Evolutionary conservation across 2,113 vertebrate species (phyloP), one percentile per base, ranked within the genome.

Genomic region (Emydura subglobosa): DNA sequence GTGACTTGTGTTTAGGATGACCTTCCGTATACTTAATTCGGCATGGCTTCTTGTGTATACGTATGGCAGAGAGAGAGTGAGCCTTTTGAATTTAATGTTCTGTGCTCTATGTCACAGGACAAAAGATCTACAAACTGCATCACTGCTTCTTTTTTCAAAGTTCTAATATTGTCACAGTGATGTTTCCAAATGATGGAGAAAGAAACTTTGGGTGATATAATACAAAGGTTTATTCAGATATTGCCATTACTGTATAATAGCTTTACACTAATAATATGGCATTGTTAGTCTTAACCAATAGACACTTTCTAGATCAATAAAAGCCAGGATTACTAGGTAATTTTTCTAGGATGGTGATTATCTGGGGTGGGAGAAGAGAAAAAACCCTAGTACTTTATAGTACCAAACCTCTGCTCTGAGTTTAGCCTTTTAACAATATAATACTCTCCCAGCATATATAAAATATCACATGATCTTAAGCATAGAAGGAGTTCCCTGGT

Each of bases 341-440:
- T 80, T 87, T 91, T 53, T 57, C 0, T 0, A 25, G 76, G 72
- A 42, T 68, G 5, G 44, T 57, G 39, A n/a, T 92, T 57, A 65
- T 72, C 47, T 57, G 94, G 55, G 79, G 85, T 1, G 1, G 61
- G 78, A 44, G 29, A 83, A 83, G 89, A 89, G 84, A n/a, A 85
- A 94, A 90, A 96, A 61, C 59, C 78, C 95, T 94, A 97, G 92
- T 88, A 49, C 80, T 90, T 83, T 59, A 39, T 84, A 93, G 87
- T 94, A 55, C 72, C 89, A 89, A 24, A 88, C 92, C 93, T 87
- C 82, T 97, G 84, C 91, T 92, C 95, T 89, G 85, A 95, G 91
- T 93, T 97, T 91, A 97, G 95, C 91, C 95, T 90, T 97, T 97
- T 96, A 96, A 95, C n/a, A 72, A 39, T 68, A 16, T 93, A 96